Evolutionary conservation across 2,888 invertebrate species (phyloP), one percentile per base, ranked within the genome.

Genomic region (Dasysyrphus albostriatus): DNA sequence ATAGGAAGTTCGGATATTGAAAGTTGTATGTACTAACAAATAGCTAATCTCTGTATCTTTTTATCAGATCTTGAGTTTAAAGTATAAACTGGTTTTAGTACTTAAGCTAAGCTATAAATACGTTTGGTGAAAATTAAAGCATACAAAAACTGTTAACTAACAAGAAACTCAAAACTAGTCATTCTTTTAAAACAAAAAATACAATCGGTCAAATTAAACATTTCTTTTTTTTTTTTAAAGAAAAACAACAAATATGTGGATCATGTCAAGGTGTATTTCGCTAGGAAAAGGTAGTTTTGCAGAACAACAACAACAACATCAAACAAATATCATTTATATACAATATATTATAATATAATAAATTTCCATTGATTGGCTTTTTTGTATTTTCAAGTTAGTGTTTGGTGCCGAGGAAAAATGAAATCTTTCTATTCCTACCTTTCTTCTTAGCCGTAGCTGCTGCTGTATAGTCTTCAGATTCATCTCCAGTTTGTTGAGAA

Each of bases 331-430:
- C 14, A 61, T 44, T n/a, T 19, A 61, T 44, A 65, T 69, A 70
- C 69, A 76, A 59, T 74, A 44, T 59, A 10, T 4, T 59, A 10
- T 4, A 65, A 32, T 47, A 14, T 54, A 54, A 34, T 42, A 42
- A 70, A 51, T 9, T 32, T 67, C 72, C 75, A 84, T 47, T 69
- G 56, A 79, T 69, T 83, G 67, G 78, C 34, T 83, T 88, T 88
- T 89, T 87, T 89, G 91, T n/a, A n/a, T 32, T 56, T 61, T 42
- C 61, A 39, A 88, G 89, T 93, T 93, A 67, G 34, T 49, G 49
- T 65, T 95, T 95, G 89, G 95, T 95, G 90, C 95, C 95, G 89
- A 95, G 95, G 93, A 95, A 95, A 94, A 96, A 96, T 90, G 95
- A 95, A 92, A 96, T 96, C 93, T 95, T 95, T 94, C 95, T 94